These are phyloP conservation scores for Microcebus ravelobensis DNA, from an alignment of 2,113 vertebrate genomes.

Conservation along the genomic window DNA sequence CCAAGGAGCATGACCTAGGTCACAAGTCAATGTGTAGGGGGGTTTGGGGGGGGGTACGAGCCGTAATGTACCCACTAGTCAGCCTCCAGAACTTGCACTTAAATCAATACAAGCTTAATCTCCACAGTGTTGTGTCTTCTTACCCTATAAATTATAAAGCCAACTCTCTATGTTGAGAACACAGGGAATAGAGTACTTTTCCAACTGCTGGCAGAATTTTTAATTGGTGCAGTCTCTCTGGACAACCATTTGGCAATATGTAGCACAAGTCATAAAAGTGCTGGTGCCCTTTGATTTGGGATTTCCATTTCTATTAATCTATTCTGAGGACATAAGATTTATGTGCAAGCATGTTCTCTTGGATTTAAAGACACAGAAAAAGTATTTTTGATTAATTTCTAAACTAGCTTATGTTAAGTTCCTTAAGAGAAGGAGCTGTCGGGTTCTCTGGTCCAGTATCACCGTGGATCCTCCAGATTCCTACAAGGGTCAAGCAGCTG, in stretches of 20 bases:
- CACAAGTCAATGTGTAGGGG: background rate
- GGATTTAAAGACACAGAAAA: background rate
- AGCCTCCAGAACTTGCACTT: background rate
- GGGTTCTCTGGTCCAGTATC: background rate
- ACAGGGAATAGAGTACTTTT: background rate
- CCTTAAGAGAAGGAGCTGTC: background rate
- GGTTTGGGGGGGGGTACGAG: too few relatives aligned
- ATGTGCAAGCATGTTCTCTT: background rate
- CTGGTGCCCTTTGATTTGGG: background rate
- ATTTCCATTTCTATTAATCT: background rate
- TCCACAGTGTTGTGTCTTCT: background rate
- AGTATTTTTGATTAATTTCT: background rate
- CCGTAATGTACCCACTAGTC: too few relatives aligned
- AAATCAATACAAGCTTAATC: background rate
- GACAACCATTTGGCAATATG: background rate
- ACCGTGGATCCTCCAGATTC: background rate
- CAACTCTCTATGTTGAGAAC: background rate
- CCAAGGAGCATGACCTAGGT: background rate
- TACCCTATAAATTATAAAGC: background rate
- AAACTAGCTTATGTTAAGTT: background rate
- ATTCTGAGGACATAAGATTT: background rate
- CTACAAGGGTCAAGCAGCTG: background rate
- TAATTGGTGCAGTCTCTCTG: background rate
- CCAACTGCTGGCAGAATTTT: background rate
- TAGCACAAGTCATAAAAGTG: background rate